phyloP scores from a whole-genome alignment of 1,140 invertebrate genomes.

The Rhyzopertha dominica region DNA sequence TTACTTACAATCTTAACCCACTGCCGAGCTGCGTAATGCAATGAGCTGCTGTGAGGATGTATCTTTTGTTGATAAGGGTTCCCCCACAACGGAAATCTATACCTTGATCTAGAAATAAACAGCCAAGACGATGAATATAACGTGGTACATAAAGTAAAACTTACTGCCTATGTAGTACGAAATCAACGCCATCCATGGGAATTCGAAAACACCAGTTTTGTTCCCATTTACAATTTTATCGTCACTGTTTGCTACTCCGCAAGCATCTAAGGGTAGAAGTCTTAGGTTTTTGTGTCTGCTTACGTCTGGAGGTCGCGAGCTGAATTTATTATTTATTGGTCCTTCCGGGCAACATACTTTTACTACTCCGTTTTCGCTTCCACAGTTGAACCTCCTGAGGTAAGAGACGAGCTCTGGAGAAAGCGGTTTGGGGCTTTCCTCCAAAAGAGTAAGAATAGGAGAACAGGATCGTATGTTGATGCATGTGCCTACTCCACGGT shows the following conservation, averaged over 20 bases:
- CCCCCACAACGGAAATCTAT: conserved; percentile 59
- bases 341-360: conserved; percentile 49
- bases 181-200: conserved; percentile 63
- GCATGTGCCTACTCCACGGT: conserved; percentile 42
- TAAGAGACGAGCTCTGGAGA: conserved; percentile 18
- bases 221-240: conserved; percentile 54
- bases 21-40: conserved; percentile 51
- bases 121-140: conserved; percentile 1
- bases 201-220: conserved; percentile 54
- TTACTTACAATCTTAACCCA: conserved; percentile 41
- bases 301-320: conserved; percentile 45
- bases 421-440: conserved; percentile 37
- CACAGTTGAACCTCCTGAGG: conserved; percentile 47
- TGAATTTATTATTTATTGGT: conserved; percentile 11
- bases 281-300: conserved; percentile 51
- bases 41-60: conserved; percentile 67
- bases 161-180: conserved; percentile 50
- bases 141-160: conserved; percentile 7
- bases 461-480: conserved; percentile 42
- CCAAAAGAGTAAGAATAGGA: conserved; percentile 37
- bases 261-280: conserved; percentile 46
- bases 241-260: conserved; percentile 41
- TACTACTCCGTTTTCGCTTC: conserved; percentile 42
- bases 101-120: conserved; percentile 38
- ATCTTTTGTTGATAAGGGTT: conserved; percentile 57